A percentile compares a stretch with the other conserved stretches of the same genome.
Evolutionary conservation across 2,888 invertebrate genomes (phyloP).

Genomic region (Spilosoma lubricipeda): DNA sequence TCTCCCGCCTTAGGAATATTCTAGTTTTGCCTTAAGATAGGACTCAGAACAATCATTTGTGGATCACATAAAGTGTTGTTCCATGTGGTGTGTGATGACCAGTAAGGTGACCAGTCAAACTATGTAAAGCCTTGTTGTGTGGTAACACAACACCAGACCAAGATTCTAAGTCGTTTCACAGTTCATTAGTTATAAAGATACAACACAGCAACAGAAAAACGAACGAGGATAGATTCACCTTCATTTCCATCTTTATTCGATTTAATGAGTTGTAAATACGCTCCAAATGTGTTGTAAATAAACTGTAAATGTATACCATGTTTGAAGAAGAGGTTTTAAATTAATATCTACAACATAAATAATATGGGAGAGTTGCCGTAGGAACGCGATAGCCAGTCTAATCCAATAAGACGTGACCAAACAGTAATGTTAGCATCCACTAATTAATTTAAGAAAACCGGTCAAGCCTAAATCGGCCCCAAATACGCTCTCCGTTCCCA

Average conservation of each 20-base stretch:
- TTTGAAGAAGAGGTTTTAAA: slow-evolving; percentile 1
- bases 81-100: too few species aligned
- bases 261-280: neutral
- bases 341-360: slow-evolving; percentile 9
- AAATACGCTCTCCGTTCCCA: slow-evolving; percentile 44
- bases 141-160: neutral
- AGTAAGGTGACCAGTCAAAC: too few species aligned
- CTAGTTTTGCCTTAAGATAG: too few species aligned
- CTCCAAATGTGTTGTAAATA: slow-evolving; percentile 7
- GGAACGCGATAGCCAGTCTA: slow-evolving; percentile 20
- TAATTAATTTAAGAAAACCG: slow-evolving; percentile 53
- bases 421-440: slow-evolving; percentile 49
- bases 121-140: neutral
- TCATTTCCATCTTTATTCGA: neutral
- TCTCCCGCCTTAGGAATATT: too few species aligned
- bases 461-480: slow-evolving; percentile 39
- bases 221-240: neutral
- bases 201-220: neutral
- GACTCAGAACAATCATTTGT: too few species aligned
- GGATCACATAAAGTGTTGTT: too few species aligned
- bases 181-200: neutral
- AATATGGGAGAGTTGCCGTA: slow-evolving; percentile 26
- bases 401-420: slow-evolving; percentile 45
- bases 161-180: neutral
- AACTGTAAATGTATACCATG: neutral